Evolutionary conservation across 2,888 invertebrate species (phyloP).

Genomic region (Andrena chrysosceles): DNA sequence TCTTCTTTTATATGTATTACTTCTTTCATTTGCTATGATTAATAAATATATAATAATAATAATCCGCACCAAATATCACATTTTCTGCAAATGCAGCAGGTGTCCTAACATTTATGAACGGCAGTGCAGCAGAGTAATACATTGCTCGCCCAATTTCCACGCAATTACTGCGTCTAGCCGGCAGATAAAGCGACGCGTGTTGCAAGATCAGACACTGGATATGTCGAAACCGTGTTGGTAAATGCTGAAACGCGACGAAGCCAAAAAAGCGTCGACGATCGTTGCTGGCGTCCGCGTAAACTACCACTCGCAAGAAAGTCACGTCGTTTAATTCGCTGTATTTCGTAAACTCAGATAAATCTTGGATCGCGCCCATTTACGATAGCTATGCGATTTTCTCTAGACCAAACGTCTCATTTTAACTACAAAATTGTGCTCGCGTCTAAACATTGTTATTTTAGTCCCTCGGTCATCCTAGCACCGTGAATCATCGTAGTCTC

Average conservation of each 20-base stretch:
- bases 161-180: not conserved
- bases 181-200: not conserved
- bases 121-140: not conserved
- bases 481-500: too few relatives aligned
- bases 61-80: too few relatives aligned
- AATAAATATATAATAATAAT: too few relatives aligned
- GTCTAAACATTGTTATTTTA: not conserved
- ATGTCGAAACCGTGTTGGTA: slow-evolving; percentile 10
- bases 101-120: too few relatives aligned
- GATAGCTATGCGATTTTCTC: too few relatives aligned
- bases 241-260: slow-evolving; percentile 48
- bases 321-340: not conserved
- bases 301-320: slow-evolving; percentile 22
- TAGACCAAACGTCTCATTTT: not conserved
- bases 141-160: not conserved
- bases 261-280: slow-evolving; percentile 36
- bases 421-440: not conserved
- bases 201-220: slow-evolving; percentile 19
- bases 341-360: slow-evolving; percentile 17
- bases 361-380: not conserved
- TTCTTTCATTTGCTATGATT: too few relatives aligned
- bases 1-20: too few relatives aligned
- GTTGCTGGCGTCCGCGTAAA: slow-evolving; percentile 29
- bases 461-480: too few relatives aligned
- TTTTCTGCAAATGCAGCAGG: too few relatives aligned